Evolutionary conservation across 2,888 invertebrate species (phyloP).

Genomic region (Monoplex corrugatus): DNA sequence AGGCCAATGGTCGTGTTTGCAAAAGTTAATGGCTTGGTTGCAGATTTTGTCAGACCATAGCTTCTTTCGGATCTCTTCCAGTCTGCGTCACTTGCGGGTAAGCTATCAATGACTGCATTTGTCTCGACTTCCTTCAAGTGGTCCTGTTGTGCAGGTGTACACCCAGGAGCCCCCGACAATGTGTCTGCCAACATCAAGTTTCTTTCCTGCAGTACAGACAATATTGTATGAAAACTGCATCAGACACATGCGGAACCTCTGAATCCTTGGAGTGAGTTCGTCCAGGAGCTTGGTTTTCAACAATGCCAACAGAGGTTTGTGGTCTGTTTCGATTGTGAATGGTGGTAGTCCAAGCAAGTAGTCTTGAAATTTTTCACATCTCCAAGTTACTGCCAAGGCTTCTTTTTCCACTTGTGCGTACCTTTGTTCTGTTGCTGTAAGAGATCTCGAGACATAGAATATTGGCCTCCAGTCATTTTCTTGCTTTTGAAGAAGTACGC

Average conservation of each 20-base stretch:
- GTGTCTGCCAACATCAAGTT: conserved; percentile 38
- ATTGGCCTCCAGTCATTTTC: conserved; percentile 31
- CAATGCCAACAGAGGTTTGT: conserved; percentile 39
- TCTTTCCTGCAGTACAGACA: conserved; percentile 22
- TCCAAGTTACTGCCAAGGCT: conserved; percentile 18
- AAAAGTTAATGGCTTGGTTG: conserved; percentile 12
- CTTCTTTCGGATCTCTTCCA: conserved; percentile 23
- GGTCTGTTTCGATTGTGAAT: conserved; percentile 30
- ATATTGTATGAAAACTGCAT: conserved; percentile 16
- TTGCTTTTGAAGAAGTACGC: conserved; percentile 12
- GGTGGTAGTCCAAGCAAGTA: background rate
- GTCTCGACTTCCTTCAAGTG: conserved; percentile 18
- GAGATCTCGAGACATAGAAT: conserved; percentile 33
- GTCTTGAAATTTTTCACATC: conserved; percentile 29
- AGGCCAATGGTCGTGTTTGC: conserved; percentile 1
- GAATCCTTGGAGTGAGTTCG: conserved; percentile 50
- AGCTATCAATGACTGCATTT: conserved; percentile 24
- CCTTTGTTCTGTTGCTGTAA: conserved; percentile 13
- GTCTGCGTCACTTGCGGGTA: conserved; percentile 6
- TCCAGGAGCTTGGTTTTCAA: conserved; percentile 38
- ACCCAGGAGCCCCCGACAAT: conserved; percentile 26
- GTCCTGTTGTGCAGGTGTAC: conserved; percentile 16
- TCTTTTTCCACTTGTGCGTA: conserved; percentile 43
- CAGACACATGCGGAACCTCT: conserved; percentile 40
- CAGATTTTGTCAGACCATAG: conserved; percentile 26